Evolutionary conservation across 2,113 vertebrate species (phyloP).

Genomic region (Gyps fulvus): DNA sequence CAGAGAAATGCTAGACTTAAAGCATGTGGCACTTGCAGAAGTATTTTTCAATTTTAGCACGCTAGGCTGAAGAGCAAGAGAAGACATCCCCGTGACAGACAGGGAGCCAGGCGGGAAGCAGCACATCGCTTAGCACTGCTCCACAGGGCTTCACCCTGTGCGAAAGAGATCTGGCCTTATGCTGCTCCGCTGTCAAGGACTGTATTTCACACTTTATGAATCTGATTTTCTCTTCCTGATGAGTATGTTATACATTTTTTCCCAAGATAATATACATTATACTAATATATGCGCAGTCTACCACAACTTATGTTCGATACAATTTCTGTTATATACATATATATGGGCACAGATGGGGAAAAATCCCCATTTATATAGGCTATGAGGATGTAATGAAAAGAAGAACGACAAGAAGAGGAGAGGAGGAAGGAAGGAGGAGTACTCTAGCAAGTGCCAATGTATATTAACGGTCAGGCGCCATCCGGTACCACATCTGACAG

Average conservation of each 20-base stretch:
- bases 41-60: not conserved
- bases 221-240: not conserved
- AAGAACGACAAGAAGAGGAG: not conserved
- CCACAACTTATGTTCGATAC: accelerated
- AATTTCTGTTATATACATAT: not conserved
- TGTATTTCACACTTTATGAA: not conserved
- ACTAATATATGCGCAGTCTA: not conserved
- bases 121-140: conserved; percentile 18
- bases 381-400: not conserved
- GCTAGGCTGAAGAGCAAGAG: not conserved
- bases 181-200: not conserved
- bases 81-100: not conserved
- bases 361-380: not conserved
- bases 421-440: not conserved
- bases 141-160: not conserved
- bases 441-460: not conserved
- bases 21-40: not conserved
- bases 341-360: not conserved
- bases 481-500: not conserved
- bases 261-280: not conserved
- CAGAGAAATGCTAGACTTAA: not conserved
- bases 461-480: not conserved
- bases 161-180: not conserved
- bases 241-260: not conserved
- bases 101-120: not conserved